Percentiles rank a stretch among this genome's conserved stretches.
phyloP scores from a whole-genome alignment of 2,113 vertebrate genomes.

The Sinocyclocheilus grahami region DNA sequence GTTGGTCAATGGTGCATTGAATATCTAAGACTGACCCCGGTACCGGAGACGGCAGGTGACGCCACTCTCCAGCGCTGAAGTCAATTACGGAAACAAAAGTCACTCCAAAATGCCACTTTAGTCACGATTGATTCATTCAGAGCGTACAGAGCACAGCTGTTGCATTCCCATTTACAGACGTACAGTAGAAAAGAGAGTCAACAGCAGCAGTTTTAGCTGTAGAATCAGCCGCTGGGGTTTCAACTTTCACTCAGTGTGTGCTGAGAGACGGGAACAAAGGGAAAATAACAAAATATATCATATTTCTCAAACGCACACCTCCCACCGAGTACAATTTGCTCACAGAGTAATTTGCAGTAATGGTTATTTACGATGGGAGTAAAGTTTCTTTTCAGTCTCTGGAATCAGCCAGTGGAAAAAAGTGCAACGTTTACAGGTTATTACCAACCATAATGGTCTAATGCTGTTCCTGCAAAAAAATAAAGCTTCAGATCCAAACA shows the following conservation, averaged over 20 bases:
- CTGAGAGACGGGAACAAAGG: neutral
- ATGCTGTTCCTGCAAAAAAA: neutral
- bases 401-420: neutral
- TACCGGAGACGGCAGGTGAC: conserved; percentile 35
- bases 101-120: conserved; percentile 32
- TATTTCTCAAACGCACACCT: conserved; percentile 19
- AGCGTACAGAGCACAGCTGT: neutral
- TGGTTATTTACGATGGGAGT: conserved; percentile 1
- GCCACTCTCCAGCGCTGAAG: conserved; percentile 37
- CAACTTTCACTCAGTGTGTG: conserved; percentile 19
- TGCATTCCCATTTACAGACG: neutral
- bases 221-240: neutral
- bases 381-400: conserved; percentile 29
- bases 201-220: neutral
- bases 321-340: conserved; percentile 1
- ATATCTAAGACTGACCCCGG: conserved; percentile 33
- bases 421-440: conserved; percentile 5
- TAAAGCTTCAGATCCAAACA: neutral
- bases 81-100: conserved; percentile 58
- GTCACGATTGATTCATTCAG: conserved; percentile 45
- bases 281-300: conserved; percentile 26
- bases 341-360: conserved; percentile 28
- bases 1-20: conserved; percentile 48
- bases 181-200: neutral
- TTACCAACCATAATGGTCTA: neutral